A percentile compares a stretch with the other conserved stretches of the same genome.
Evolutionary conservation across 2,888 invertebrate genomes (phyloP).

Genomic region (Lathronympha strigana): DNA sequence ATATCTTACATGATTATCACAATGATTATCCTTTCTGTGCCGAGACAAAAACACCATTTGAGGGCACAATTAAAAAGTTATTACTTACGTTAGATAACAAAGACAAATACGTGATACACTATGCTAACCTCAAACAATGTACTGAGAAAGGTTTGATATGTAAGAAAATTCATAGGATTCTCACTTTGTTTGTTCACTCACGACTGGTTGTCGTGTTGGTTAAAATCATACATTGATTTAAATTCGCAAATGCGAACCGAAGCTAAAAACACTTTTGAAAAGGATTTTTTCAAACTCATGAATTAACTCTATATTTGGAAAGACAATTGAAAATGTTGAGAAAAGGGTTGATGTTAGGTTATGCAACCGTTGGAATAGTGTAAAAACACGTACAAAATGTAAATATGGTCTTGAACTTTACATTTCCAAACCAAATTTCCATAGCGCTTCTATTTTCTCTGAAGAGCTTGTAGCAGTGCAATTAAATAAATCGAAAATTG

Average conservation of each 20-base stretch:
- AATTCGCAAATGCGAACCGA: conserved; percentile 4
- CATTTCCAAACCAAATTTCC: conserved; percentile 2
- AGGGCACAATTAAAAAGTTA: conserved; percentile 34
- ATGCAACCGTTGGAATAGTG: not conserved
- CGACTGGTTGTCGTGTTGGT: conserved; percentile 15
- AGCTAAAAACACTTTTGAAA: conserved; percentile 22
- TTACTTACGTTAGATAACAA: conserved; percentile 47
- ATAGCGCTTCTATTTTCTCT: conserved; percentile 34
- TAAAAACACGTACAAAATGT: not conserved
- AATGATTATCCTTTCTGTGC: conserved; percentile 30
- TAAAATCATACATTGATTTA: conserved; percentile 19
- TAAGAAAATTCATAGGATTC: too few relatives aligned
- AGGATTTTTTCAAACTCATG: conserved; percentile 28
- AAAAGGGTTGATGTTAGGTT: conserved; percentile 22
- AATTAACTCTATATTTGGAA: conserved; percentile 25
- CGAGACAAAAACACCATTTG: conserved; percentile 7
- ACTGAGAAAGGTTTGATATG: conserved; percentile 44
- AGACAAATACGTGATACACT: conserved; percentile 47
- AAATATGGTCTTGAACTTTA: conserved; percentile 25
- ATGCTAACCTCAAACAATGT: conserved; percentile 49
- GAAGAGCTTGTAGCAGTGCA: conserved; percentile 41
- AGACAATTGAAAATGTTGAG: conserved; percentile 32
- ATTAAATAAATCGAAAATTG: conserved; percentile 37
- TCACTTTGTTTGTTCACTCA: too few relatives aligned
- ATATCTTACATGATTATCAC: conserved; percentile 28